These are phyloP conservation scores for Mesodorylaimus sp. DNA, from an alignment of 2,888 invertebrate genomes.

Conservation along the genomic window DNA sequence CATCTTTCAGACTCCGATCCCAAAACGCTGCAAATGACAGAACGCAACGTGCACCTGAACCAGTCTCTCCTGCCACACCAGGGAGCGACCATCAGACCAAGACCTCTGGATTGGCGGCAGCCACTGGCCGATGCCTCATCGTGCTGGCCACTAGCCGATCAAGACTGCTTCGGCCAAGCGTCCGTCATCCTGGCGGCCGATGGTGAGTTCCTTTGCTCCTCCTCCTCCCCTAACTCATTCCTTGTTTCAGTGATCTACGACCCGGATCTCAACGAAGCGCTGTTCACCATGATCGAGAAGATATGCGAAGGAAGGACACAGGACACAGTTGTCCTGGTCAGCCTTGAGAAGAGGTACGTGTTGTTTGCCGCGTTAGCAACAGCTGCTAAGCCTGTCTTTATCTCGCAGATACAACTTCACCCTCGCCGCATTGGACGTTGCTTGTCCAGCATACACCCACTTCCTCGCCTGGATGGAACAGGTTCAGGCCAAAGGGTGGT, in stretches of 20 bases:
- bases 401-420: constrained; percentile 1
- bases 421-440: neutral
- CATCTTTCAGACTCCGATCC: neutral
- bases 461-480: no score
- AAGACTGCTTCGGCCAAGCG: neutral
- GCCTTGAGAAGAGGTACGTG: no score
- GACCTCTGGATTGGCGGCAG: neutral
- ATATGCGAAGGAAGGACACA: no score
- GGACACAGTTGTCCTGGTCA: no score
- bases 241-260: neutral
- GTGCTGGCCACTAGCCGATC: neutral
- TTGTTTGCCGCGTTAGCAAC: no score
- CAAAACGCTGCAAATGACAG: neutral
- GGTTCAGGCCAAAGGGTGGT: neutral
- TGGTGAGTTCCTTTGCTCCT: neutral
- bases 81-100: neutral
- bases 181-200: neutral
- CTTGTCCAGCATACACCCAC: neutral
- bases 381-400: no score
- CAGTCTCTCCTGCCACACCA: neutral
- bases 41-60: neutral
- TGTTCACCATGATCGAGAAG: neutral
- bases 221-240: neutral
- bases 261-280: neutral
- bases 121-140: neutral